Percentiles rank a stretch among this genome's conserved stretches.
These are phyloP conservation scores for Ceraclea dissimilis DNA, from an alignment of 2,888 invertebrate genomes.

Conservation along the genomic window DNA sequence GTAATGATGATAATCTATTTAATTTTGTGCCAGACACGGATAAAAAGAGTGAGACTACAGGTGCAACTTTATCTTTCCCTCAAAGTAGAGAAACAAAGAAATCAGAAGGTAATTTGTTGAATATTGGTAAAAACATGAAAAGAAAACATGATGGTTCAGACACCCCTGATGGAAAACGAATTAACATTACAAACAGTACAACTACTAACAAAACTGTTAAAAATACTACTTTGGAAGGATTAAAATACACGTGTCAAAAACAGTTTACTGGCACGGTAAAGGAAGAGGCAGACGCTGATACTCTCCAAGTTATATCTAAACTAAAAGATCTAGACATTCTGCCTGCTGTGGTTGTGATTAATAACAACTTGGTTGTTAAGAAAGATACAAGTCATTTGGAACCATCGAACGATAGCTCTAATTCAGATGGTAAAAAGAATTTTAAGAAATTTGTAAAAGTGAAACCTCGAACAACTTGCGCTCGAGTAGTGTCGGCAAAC, in stretches of 20 bases:
- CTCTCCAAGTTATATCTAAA: constrained; percentile 4
- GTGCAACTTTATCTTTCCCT: background rate
- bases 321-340: constrained; percentile 12
- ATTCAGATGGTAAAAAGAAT: constrained; percentile 10
- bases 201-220: background rate
- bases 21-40: constrained; percentile 17
- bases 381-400: background rate
- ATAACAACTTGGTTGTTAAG: constrained; percentile 9
- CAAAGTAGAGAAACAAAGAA: background rate
- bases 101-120: constrained; percentile 3
- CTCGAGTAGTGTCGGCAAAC: constrained; percentile 11
- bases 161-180: constrained; percentile 9
- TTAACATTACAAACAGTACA: background rate
- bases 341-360: constrained; percentile 14
- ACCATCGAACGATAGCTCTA: background rate
- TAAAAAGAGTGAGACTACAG: constrained; percentile 1
- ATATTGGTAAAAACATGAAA: constrained; percentile 8
- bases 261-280: constrained; percentile 5
- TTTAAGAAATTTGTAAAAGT: constrained; percentile 24
- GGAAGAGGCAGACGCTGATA: background rate
- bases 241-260: constrained; percentile 13
- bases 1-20: constrained; percentile 18
- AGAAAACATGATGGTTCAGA: constrained; percentile 11
- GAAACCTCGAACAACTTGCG: constrained; percentile 14
- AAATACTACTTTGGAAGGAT: background rate